Evolutionary conservation across 2,113 vertebrate genomes (phyloP).

Genomic region (Oncorhynchus gorbuscha): DNA sequence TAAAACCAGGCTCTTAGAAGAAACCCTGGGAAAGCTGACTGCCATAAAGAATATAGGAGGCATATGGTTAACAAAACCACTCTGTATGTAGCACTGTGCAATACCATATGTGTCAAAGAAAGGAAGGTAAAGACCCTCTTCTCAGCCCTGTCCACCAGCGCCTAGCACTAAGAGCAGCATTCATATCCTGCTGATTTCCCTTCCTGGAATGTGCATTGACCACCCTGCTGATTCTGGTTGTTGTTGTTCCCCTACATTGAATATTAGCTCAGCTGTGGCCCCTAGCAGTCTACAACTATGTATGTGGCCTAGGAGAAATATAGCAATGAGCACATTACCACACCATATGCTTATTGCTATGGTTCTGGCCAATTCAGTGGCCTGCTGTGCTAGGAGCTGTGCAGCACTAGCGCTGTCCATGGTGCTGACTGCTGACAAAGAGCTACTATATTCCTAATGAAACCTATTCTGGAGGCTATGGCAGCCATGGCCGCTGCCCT

Average conservation of each 20-base stretch:
- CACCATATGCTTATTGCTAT: neutral
- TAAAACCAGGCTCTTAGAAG: too few species aligned
- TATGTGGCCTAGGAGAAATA: neutral
- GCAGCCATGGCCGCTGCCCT: conserved; percentile 1
- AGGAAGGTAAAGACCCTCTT: too few species aligned
- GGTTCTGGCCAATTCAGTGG: neutral
- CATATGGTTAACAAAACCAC: too few species aligned
- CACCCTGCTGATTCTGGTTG: neutral
- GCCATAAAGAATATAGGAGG: too few species aligned
- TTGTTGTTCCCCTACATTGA: neutral
- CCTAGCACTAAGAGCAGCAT: too few species aligned
- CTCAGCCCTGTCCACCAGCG: too few species aligned
- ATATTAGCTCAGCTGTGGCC: too few species aligned
- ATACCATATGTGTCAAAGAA: too few species aligned
- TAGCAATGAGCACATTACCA: neutral
- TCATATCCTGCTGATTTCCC: too few species aligned
- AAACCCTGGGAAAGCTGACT: too few species aligned
- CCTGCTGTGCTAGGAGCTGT: neutral
- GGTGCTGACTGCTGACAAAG: neutral
- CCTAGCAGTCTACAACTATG: too few species aligned
- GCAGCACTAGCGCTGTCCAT: neutral
- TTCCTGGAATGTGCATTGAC: neutral
- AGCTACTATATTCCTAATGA: neutral
- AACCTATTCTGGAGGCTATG: neutral
- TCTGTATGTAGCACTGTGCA: too few species aligned